These are phyloP conservation scores for Mallotus villosus DNA, from an alignment of 2,797 vertebrate genomes.

Conservation along the genomic window DNA sequence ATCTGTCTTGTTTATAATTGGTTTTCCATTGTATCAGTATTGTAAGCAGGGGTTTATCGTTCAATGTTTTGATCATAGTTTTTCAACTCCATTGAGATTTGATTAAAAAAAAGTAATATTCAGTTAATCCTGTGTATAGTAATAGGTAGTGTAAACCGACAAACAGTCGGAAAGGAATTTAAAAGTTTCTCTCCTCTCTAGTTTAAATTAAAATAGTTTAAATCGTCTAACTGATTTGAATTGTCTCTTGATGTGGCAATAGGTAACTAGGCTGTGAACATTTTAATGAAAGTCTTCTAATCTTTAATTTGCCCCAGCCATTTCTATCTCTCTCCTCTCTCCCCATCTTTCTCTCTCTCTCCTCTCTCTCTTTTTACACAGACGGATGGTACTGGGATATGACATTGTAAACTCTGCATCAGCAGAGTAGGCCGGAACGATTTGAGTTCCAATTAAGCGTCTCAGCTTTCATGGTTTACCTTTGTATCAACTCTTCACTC, in stretches of 20 bases:
- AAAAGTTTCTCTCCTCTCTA: too few relatives aligned
- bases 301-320: not conserved
- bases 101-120: not conserved
- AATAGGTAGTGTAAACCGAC: not conserved
- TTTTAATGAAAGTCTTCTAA: slow-evolving; percentile 2
- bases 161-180: too few relatives aligned
- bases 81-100: not conserved
- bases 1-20: not conserved
- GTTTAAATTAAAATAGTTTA: not conserved
- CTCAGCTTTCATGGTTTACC: not conserved
- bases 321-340: not conserved
- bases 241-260: not conserved
- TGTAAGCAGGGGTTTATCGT: not conserved
- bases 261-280: too few relatives aligned
- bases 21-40: not conserved
- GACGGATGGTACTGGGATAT: too few relatives aligned
- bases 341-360: not conserved
- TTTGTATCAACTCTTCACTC: not conserved
- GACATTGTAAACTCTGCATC: too few relatives aligned
- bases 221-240: not conserved
- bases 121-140: not conserved
- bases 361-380: not conserved
- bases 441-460: too few relatives aligned
- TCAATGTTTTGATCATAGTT: not conserved
- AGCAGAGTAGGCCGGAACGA: too few relatives aligned